phyloP scores from a whole-genome alignment of 2,888 invertebrate genomes.

The Seira ritae region DNA sequence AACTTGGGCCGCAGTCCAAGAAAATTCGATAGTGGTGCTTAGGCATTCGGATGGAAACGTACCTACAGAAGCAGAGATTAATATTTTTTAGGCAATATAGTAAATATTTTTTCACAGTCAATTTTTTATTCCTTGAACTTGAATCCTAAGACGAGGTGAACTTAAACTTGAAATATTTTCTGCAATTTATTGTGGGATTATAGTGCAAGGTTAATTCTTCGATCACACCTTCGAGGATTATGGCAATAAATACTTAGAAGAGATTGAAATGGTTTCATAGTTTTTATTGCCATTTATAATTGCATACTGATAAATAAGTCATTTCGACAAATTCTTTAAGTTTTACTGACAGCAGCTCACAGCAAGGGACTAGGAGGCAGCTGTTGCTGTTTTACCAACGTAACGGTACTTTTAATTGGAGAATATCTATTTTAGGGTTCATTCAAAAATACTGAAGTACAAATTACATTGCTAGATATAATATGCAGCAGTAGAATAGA shows the following conservation, averaged over 20 bases:
- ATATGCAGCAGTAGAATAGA: too few relatives aligned
- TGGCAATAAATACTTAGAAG: too few relatives aligned
- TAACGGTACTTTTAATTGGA: too few relatives aligned
- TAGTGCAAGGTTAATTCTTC: too few relatives aligned
- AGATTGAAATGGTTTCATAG: background rate
- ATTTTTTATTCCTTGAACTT: background rate
- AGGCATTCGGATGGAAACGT: slow-evolving; percentile 25
- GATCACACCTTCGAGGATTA: too few relatives aligned
- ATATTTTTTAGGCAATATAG: background rate
- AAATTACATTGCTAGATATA: too few relatives aligned
- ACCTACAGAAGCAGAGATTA: background rate
- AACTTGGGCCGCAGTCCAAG: slow-evolving; percentile 59
- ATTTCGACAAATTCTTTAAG: background rate
- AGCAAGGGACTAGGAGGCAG: too few relatives aligned
- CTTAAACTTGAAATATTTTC: too few relatives aligned
- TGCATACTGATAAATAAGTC: slow-evolving; percentile 11
- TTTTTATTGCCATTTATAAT: slow-evolving; percentile 2
- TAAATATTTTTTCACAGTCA: background rate
- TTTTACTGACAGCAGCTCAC: background rate
- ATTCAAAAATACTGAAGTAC: too few relatives aligned
- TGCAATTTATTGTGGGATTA: too few relatives aligned
- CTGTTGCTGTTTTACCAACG: too few relatives aligned
- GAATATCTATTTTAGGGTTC: too few relatives aligned
- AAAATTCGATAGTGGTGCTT: slow-evolving; percentile 29
- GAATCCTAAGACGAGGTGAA: background rate